These are phyloP conservation scores for Pteruthius melanotis DNA, from an alignment of 2,113 vertebrate genomes.

Conservation along the genomic window DNA sequence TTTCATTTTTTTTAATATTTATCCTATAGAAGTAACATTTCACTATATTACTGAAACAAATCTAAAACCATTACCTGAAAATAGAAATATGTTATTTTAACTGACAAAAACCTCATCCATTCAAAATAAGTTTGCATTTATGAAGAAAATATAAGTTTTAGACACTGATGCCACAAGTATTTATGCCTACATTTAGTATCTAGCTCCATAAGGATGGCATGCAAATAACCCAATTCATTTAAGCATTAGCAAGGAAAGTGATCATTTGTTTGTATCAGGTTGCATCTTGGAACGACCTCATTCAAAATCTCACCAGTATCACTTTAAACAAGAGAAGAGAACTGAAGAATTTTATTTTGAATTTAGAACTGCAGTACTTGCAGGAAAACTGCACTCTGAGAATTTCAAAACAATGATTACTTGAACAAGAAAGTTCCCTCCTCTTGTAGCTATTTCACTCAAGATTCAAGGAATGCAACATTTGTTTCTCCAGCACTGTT, in stretches of 20 bases:
- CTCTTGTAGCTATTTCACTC: background rate
- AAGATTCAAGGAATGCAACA: background rate
- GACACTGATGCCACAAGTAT: background rate
- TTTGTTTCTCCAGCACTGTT: background rate
- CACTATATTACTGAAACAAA: background rate
- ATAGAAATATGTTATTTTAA: background rate
- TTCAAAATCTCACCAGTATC: background rate
- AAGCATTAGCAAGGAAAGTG: background rate
- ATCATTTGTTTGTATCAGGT: background rate
- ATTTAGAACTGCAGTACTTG: background rate
- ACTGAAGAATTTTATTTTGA: background rate
- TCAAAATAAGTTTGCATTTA: background rate
- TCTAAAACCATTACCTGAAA: background rate
- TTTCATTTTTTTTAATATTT: background rate
- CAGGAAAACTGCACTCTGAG: background rate
- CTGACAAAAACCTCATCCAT: background rate
- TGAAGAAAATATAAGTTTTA: background rate
- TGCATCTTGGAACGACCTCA: background rate
- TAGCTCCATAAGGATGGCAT: background rate
- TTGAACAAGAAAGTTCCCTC: background rate
- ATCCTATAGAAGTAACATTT: background rate
- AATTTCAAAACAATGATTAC: background rate
- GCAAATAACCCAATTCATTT: background rate
- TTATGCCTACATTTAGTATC: background rate
- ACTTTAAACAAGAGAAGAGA: background rate